Evolutionary conservation across 2,113 vertebrate species (phyloP).

Genomic region (Ochotona curzoniae): DNA sequence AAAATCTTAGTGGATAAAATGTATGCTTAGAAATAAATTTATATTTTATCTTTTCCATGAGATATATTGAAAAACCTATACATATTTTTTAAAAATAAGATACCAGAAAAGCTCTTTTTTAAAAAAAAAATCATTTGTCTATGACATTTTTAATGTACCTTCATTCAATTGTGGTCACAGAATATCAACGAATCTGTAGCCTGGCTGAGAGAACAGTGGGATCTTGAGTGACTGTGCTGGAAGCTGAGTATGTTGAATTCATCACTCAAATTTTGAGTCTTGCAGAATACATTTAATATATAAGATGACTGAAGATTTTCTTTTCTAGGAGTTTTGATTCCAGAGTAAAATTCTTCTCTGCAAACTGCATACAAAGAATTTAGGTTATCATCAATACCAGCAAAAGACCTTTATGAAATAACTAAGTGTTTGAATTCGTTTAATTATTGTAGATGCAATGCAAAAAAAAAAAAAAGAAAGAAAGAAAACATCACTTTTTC

Average conservation of each 20-base stretch:
- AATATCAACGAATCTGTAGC: neutral
- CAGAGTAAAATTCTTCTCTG: neutral
- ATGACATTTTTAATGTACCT: no score
- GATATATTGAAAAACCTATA: no score
- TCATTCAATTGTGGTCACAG: no score
- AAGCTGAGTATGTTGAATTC: neutral
- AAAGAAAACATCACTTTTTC: conserved; percentile 58
- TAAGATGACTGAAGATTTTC: neutral
- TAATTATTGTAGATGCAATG: conserved; percentile 61
- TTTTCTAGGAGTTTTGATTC: neutral
- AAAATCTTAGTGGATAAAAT: neutral
- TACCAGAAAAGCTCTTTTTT: no score
- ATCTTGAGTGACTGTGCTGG: neutral
- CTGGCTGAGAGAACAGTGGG: neutral
- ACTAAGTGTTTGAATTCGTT: conserved; percentile 35
- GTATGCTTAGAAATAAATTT: no score
- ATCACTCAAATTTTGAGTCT: neutral
- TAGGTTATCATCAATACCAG: conserved; percentile 61
- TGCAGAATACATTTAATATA: neutral
- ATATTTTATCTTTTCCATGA: no score
- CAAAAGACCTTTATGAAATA: conserved; percentile 44
- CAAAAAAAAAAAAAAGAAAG: conserved; percentile 41
- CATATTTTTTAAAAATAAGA: no score
- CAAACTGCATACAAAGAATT: conserved; percentile 47
- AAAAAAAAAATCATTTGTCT: no score